Evolutionary conservation across 2,797 vertebrate species (phyloP).

Genomic region (Girardinus metallicus): DNA sequence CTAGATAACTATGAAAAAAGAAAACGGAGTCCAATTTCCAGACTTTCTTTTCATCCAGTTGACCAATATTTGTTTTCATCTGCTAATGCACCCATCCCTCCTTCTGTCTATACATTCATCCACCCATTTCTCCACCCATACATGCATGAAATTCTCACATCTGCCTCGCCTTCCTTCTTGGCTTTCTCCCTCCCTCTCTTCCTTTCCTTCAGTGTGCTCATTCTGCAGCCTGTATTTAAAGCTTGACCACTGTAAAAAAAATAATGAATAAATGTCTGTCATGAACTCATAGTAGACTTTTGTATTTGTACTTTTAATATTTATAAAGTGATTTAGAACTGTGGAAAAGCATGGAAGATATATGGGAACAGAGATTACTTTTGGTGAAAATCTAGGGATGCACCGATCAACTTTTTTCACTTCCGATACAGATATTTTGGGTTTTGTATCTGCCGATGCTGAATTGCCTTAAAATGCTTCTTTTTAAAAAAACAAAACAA

Average conservation of each 20-base stretch:
- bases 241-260: neutral
- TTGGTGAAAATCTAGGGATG: too few relatives aligned
- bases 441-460: too few relatives aligned
- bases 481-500: too few relatives aligned
- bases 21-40: neutral
- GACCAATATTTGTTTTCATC: neutral
- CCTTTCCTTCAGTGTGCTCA: neutral
- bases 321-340: neutral
- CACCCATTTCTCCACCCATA: neutral
- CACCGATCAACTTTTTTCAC: too few relatives aligned
- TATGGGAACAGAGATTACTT: neutral
- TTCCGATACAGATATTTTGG: too few relatives aligned
- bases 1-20: neutral
- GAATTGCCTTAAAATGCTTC: too few relatives aligned
- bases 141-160: neutral
- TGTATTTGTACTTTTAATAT: neutral
- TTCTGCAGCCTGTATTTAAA: neutral
- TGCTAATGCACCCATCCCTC: neutral
- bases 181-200: neutral
- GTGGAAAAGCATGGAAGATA: neutral
- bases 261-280: neutral
- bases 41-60: neutral
- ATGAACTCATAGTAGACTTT: neutral
- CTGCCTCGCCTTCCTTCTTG: neutral
- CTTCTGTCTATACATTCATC: neutral